These are phyloP conservation scores for Meiosimyza platycephala DNA, from an alignment of 2,888 invertebrate species.

Conservation along the genomic window DNA sequence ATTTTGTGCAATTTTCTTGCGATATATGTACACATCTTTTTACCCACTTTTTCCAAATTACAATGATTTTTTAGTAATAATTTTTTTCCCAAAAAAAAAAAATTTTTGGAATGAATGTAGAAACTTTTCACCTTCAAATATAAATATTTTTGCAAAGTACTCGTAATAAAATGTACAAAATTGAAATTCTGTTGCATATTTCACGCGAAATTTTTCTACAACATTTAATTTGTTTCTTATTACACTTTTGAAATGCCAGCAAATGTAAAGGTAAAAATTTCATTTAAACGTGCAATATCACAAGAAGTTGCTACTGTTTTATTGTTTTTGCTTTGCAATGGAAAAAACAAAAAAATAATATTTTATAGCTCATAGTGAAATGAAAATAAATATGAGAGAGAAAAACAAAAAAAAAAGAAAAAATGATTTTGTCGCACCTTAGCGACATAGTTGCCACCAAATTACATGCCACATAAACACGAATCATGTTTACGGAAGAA, in stretches of 20 bases:
- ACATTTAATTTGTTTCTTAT: neutral
- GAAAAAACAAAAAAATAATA: neutral
- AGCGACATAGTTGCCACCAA: conserved; percentile 60
- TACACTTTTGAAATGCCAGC: neutral
- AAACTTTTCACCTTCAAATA: too few species aligned
- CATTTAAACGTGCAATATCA: too few species aligned
- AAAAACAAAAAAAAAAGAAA: conserved; percentile 23
- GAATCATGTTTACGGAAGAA: conserved; percentile 20
- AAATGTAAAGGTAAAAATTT: neutral
- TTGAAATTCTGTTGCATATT: conserved; percentile 8
- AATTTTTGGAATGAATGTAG: too few species aligned
- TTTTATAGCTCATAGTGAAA: neutral
- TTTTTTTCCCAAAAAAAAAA: too few species aligned
- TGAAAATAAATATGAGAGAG: neutral
- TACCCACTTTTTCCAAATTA: too few species aligned
- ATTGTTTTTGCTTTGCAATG: neutral
- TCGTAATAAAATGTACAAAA: neutral
- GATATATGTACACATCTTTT: too few species aligned
- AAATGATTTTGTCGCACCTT: conserved; percentile 59
- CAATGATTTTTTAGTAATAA: too few species aligned
- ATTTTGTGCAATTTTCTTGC: too few species aligned
- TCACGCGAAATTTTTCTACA: neutral
- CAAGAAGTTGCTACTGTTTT: neutral
- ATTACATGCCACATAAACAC: conserved; percentile 44
- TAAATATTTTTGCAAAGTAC: neutral